These are phyloP conservation scores for Eriocheir sinensis DNA, from an alignment of 1,140 invertebrate species.

Conservation along the genomic window DNA sequence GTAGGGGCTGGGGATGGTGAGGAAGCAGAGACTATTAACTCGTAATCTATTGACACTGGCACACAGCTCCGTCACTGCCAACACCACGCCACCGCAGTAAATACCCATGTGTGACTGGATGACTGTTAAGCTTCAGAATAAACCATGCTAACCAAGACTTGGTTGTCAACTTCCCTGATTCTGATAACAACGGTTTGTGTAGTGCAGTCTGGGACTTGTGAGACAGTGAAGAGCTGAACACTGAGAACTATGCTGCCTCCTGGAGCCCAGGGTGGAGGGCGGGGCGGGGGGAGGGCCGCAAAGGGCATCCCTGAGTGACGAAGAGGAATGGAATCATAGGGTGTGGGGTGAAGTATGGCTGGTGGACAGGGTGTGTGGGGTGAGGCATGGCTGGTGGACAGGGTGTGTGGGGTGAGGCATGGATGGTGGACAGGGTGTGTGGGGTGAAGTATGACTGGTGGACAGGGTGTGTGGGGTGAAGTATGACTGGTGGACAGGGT, in stretches of 20 bases:
- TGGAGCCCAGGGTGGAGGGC: not conserved
- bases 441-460: too few relatives aligned
- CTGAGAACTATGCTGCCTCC: not conserved
- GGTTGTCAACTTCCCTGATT: not conserved
- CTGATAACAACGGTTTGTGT: not conserved
- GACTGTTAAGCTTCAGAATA: not conserved
- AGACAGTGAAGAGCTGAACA: not conserved
- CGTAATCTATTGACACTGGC: not conserved
- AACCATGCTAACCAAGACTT: not conserved
- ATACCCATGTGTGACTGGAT: not conserved
- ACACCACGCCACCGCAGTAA: not conserved
- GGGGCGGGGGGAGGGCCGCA: not conserved
- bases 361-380: too few relatives aligned
- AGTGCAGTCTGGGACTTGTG: not conserved
- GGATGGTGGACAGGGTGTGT: too few relatives aligned
- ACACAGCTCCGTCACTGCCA: not conserved
- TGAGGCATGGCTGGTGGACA: too few relatives aligned
- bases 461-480: too few relatives aligned
- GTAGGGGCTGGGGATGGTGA: not conserved
- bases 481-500: not conserved
- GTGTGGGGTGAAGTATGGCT: not conserved
- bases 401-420: too few relatives aligned
- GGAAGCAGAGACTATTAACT: not conserved
- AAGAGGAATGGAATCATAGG: not conserved
- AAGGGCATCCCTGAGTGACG: constrained; percentile 60